Evolutionary conservation across 2,797 vertebrate genomes (phyloP), one percentile per base, ranked within the genome.

Genomic region (Lacerta bilineata): DNA sequence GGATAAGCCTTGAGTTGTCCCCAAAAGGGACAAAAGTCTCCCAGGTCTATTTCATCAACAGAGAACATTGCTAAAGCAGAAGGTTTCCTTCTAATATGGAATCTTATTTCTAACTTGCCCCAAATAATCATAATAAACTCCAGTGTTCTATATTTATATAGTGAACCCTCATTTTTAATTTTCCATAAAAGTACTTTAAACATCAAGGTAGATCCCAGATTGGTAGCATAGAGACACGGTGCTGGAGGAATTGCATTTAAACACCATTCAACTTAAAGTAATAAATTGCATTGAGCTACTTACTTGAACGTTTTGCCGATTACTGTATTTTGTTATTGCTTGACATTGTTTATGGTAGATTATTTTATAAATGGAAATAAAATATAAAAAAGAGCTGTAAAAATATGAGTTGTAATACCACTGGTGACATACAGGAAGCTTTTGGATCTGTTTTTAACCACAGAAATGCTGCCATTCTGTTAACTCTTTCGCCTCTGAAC

Each of bases 401-500:
- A 75, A 91, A 93, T 64, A 64, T 15, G 18, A 64, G 20, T 64
- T 64, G 61, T 23, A 23, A 64, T 64, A 64, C 20, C 61, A 23
- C 61, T 64, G 61, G 61, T 83, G 71, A 76, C 29, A 88, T 61
- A 72, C 77, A 79, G 17, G 72, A 25, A 80, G 1, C 0, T 78
- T 88, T 39, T 83, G 75, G 7, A 8, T 2, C 64, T 84, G 8
- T 79, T 93, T 90, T 87, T 66, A 74, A 43, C 3, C 1, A 59
- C 9, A 82, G 74, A 76, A 36, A 11, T 80, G 66, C 84, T 83
- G 72, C 82, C 1, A 80, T 33, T 0, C 23, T 83, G 71, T 74
- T 88, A 89, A 17, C 29, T 80, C 5, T 74, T 88, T 91, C 29
- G 13, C 39, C 33, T 17, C 75, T 29, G 83, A 90, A 69, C 74